Percentiles rank a stretch among this genome's conserved stretches.
These are phyloP conservation scores for Rostratula benghalensis DNA, from an alignment of 2,113 vertebrate genomes.

Conservation along the genomic window DNA sequence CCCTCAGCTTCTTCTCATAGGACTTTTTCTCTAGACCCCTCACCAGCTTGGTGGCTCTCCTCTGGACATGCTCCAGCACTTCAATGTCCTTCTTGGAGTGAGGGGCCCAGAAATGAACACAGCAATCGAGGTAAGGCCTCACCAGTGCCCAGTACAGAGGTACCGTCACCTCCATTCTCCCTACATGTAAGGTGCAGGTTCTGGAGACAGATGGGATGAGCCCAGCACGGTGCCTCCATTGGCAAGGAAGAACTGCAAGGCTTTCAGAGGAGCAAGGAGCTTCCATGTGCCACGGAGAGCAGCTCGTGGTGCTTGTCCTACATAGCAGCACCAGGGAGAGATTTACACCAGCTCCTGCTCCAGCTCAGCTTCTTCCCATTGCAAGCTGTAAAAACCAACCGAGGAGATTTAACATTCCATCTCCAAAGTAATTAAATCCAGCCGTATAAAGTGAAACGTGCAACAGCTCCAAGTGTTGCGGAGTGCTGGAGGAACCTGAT, in stretches of 20 bases:
- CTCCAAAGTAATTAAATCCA: background rate
- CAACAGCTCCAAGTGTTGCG: background rate
- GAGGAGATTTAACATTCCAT: background rate
- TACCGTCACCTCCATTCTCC: no score
- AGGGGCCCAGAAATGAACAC: no score
- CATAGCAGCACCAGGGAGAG: background rate
- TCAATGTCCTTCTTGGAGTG: no score
- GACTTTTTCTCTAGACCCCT: no score
- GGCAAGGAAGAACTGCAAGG: background rate
- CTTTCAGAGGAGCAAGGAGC: background rate
- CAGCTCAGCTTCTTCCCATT: background rate
- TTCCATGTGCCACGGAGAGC: accelerated
- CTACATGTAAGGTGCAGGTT: no score
- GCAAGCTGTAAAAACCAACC: background rate
- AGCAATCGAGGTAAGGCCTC: no score
- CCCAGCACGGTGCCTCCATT: background rate
- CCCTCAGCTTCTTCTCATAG: no score
- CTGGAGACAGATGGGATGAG: background rate
- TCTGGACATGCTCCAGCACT: no score
- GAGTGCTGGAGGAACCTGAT: background rate
- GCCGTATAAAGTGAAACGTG: background rate
- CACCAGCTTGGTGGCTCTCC: no score
- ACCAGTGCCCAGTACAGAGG: no score
- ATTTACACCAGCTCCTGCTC: background rate
- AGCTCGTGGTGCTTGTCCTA: background rate